Evolutionary conservation across 1,140 invertebrate genomes (phyloP), one percentile per base, ranked within the genome.

Genomic region (Diorhabda elongata): DNA sequence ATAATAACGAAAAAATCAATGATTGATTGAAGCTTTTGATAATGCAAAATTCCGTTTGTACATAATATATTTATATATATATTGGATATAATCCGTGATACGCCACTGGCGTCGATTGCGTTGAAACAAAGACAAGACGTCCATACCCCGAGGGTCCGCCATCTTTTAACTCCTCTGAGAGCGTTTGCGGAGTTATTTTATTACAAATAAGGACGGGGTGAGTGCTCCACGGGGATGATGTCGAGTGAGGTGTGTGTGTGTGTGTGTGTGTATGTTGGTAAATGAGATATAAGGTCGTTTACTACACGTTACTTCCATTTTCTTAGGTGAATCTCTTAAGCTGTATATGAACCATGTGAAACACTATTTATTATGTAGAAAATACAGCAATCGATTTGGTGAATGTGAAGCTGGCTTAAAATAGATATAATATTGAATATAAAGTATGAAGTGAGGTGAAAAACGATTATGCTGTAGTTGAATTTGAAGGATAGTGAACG

Each of bases 181-280:
- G 76, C 77, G 74, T 79, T 80, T 78, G 78, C 71, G 76, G 77
- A 77, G 77, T 80, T 80, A 80, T 79, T 80, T 80, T 80, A 80
- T 80, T 80, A 80, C 78, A 79, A 80, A 80, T 80, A 80, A 80
- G 78, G 78, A 78, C 75, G 75, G 71, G 73, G 73, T 74, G 74
- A 77, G 75, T 75, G 76, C 70, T 76, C 77, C 77, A 75, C 66
- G 60, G 77, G 77, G 76, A 76, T 66, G 75, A 67, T 58, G 69
- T 76, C 74, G 77, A 75, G 75, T 78, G 77, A 77, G 77, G 77
- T 78, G 77, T 70, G 71, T 69, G 71, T 67, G 68, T 69, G 71
- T 67, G 68, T 71, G 68, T 71, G 26, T 26, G 26, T 26, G 26
- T 26, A 26, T 26, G 59, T 59, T 73, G 67, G 73, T 72, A 75